phyloP scores from a whole-genome alignment of 1,140 invertebrate species.

The Drosophila fuyamai region DNA sequence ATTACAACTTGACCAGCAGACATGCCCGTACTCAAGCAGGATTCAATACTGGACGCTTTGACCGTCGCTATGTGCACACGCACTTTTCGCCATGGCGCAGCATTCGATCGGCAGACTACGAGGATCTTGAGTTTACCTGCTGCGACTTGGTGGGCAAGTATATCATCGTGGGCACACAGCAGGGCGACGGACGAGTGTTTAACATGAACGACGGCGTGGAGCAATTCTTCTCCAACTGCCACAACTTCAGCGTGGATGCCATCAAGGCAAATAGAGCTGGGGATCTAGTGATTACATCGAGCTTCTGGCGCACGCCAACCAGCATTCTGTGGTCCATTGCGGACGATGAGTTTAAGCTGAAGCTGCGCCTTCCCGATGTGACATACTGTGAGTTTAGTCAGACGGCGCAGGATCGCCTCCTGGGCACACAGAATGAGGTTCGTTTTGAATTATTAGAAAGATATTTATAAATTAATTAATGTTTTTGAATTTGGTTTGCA shows the following conservation, averaged over 20 bases:
- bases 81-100: slow-evolving; percentile 94
- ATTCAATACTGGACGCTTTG: slow-evolving; percentile 87
- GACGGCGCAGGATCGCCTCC: slow-evolving; percentile 92
- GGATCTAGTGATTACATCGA: slow-evolving; percentile 93
- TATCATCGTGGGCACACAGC: slow-evolving; percentile 93
- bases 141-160: slow-evolving; percentile 88
- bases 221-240: slow-evolving; percentile 91
- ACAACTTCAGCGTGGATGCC: slow-evolving; percentile 93
- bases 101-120: slow-evolving; percentile 89
- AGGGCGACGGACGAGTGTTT: slow-evolving; percentile 94
- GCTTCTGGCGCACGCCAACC: slow-evolving; percentile 92
- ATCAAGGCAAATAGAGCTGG: slow-evolving; percentile 89
- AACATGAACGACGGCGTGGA: slow-evolving; percentile 93
- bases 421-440: slow-evolving; percentile 92
- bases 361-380: slow-evolving; percentile 91
- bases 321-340: slow-evolving; percentile 94
- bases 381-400: slow-evolving; percentile 97
- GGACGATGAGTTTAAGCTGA: slow-evolving; percentile 89
- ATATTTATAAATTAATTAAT: neutral
- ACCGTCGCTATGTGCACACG: slow-evolving; percentile 94
- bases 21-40: slow-evolving; percentile 86
- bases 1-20: slow-evolving; percentile 90
- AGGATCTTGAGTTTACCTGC: slow-evolving; percentile 93
- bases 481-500: slow-evolving; percentile 79
- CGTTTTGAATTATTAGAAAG: slow-evolving; percentile 75